Evolutionary conservation across 2,888 invertebrate genomes (phyloP).

Genomic region (Ganaspis brasiliensis): DNA sequence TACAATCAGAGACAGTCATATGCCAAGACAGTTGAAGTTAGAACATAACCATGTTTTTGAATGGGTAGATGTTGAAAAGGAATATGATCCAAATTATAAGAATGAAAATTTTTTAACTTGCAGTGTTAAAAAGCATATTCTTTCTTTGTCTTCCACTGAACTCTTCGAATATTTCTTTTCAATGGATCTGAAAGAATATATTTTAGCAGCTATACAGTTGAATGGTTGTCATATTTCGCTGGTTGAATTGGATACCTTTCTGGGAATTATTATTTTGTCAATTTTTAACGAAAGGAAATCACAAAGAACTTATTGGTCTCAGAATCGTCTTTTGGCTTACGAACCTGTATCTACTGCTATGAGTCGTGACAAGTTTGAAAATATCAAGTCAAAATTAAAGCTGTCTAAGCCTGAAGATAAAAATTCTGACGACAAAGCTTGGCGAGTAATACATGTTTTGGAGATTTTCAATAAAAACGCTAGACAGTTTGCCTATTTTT

Average conservation of each 20-base stretch:
- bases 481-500: constrained; percentile 52
- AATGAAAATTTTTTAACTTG: constrained; percentile 26
- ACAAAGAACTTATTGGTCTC: constrained; percentile 51
- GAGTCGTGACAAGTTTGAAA: constrained; percentile 45
- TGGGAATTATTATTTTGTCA: constrained; percentile 52
- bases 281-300: constrained; percentile 51
- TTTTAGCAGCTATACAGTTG: constrained; percentile 9
- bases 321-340: constrained; percentile 46
- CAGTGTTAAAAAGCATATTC: constrained; percentile 28
- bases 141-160: constrained; percentile 22
- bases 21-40: constrained; percentile 16
- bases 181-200: constrained; percentile 34
- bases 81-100: constrained; percentile 9
- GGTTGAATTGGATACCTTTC: constrained; percentile 51
- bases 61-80: constrained; percentile 37
- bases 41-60: constrained; percentile 28
- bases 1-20: constrained; percentile 1
- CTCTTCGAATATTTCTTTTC: constrained; percentile 44
- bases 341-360: constrained; percentile 46
- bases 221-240: constrained; percentile 42
- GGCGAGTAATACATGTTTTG: constrained; percentile 46
- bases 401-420: background rate
- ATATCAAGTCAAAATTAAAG: background rate
- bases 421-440: background rate
- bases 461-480: constrained; percentile 52